Evolutionary conservation across 2,113 vertebrate species (phyloP), one percentile per base, ranked within the genome.

Genomic region (Bos indicus): DNA sequence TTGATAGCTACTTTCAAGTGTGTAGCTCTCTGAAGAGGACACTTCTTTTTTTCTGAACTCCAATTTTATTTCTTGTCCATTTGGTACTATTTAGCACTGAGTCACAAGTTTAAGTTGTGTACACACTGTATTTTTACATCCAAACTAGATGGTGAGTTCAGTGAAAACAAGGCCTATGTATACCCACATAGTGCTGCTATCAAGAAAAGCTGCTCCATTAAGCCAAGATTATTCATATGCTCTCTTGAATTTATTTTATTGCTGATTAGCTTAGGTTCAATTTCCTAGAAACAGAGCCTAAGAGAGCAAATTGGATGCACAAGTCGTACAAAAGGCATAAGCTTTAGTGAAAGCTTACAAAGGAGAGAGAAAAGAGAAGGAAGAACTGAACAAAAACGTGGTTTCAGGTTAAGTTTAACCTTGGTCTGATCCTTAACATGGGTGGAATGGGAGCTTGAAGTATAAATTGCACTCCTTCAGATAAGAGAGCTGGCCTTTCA

Each of bases 201-300:
- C 51, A 71, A 81, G 71, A 82, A n/a, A 92, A 71, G 54, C 3
- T 56, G 7, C 12, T 95, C 60, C 93, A 28, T 59, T 30, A 84
- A 51, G 2, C 5, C 11, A 54, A 64, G 48, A 78, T 78, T 60
- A 95, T 15, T 90, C 64, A 33, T 71, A 40, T 3, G 6, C 9
- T 17, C 17, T 80, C 21, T 88, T 93, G 23, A 67, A 77, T 93
- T 88, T 86, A 95, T 81, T 85, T 95, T 89, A 91, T 57, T 84
- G 78, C 33, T 43, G 51, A 67, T 40, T 95, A 36, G 80, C n/a
- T 95, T 40, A 52, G 28, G 16, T 56, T 15, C 11, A 59, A 10
- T 30, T 60, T 52, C 26, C 71, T 80, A 95, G 40, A 93, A 95
- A 33, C 11, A 43, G 9, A 93, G 26, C 11, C 40, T 82, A 26